phyloP scores from a whole-genome alignment of 2,113 vertebrate genomes.

The Cyanoramphus novaezelandiae region DNA sequence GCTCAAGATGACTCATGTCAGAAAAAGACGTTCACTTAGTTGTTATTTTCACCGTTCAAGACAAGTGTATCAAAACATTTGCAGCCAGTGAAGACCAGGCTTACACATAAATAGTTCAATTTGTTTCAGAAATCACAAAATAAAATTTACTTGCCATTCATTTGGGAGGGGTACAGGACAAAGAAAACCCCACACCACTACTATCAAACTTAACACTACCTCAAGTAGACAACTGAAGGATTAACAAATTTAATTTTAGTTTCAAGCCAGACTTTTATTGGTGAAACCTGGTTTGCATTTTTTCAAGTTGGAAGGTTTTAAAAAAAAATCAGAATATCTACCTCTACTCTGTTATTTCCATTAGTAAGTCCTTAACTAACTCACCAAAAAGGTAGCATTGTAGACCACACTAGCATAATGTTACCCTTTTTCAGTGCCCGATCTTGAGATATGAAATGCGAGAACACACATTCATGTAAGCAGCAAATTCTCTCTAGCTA shows the following conservation, averaged over 20 bases:
- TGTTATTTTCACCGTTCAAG: background rate
- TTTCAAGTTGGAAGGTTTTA: background rate
- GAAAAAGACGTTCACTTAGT: background rate
- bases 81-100: background rate
- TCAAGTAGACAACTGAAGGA: background rate
- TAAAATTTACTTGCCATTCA: background rate
- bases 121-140: background rate
- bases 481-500: background rate
- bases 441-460: background rate
- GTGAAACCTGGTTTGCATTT: background rate
- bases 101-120: background rate
- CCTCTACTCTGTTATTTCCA: background rate
- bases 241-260: background rate
- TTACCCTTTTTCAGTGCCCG: background rate
- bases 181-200: background rate
- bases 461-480: background rate
- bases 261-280: background rate
- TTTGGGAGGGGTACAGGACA: background rate
- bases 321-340: background rate
- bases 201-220: background rate
- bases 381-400: background rate
- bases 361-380: background rate
- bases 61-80: conserved; percentile 2
- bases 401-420: background rate
- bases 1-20: background rate